These are phyloP conservation scores for Volucella inanis DNA, from an alignment of 2,888 invertebrate species.

Conservation along the genomic window DNA sequence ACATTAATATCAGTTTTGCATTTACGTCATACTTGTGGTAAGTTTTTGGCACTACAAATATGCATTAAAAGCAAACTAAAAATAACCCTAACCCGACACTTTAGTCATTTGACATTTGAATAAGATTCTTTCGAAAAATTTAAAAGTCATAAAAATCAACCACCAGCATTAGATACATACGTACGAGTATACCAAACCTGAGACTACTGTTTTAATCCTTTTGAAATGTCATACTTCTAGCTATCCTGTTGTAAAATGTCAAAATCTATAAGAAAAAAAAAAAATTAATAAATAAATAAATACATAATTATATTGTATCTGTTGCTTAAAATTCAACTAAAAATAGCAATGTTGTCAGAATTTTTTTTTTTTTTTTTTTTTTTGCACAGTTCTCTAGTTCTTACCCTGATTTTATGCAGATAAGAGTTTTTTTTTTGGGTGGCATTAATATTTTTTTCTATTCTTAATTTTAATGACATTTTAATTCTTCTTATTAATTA, in stretches of 20 bases:
- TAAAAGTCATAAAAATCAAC: too few species aligned
- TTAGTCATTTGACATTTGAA: neutral
- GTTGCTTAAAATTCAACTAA: neutral
- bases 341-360: neutral
- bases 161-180: too few species aligned
- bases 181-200: too few species aligned
- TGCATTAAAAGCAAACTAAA: slow-evolving; percentile 10
- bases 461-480: slow-evolving; percentile 43
- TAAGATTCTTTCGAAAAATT: too few species aligned
- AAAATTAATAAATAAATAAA: neutral
- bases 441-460: slow-evolving; percentile 3
- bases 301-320: neutral
- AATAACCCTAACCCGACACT: slow-evolving; percentile 10
- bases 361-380: neutral
- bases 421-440: too few species aligned
- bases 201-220: too few species aligned
- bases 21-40: slow-evolving; percentile 20
- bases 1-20: slow-evolving; percentile 56
- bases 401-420: neutral
- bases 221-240: too few species aligned
- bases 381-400: neutral
- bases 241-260: too few species aligned
- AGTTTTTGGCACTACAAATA: slow-evolving; percentile 44
- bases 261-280: slow-evolving; percentile 2
- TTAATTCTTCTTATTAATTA: slow-evolving; percentile 54